Evolutionary conservation across 1,140 invertebrate genomes (phyloP), one percentile per base, ranked within the genome.

Genomic region (Homalodisca vitripennis): DNA sequence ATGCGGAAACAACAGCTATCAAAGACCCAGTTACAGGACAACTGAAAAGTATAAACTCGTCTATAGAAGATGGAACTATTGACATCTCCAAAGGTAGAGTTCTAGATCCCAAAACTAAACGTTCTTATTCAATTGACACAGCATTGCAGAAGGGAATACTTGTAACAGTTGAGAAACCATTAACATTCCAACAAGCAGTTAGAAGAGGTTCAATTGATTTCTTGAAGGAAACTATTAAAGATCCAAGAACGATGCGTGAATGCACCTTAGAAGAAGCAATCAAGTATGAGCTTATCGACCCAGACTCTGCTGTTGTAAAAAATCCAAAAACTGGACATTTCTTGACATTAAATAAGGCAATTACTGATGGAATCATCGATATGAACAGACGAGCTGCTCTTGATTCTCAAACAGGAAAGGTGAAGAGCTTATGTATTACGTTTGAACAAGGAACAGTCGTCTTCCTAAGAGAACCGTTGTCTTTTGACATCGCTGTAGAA

Each of bases 231-330:
- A 60, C 55, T 20, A 83, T 83, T 60, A 79, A 77, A 31, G 76
- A 85, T 74, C 81, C 82, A 20, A 76, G 82, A 77, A 74, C 79
- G 68, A 70, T 84, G 3, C 74, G 86, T 71, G 88, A 92, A 76
- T 92, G 88, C 77, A 87, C 88, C 6, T 77, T 95, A 68, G 88
- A 91, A 67, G 91, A 93, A 82, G 92, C 92, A 0, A 88, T 94
- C 32, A 83, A 85, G 66, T 87, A 86, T 70, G 87, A 90, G 77
- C 84, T 94, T 41, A 84, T 95, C 34, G 86, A 94, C 80, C 87
- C 90, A 0, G 84, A 88, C 69, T 87, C 86, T 1, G 88, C 91
- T 1, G 85, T 92, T 27, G 83, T 95, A 1, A 91, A 89, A 81
- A 89, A 95, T 79, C 88, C 92, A 14, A 82, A 85, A 70, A 90